These are phyloP conservation scores for Tarsius wallacei DNA, from an alignment of 2,797 vertebrate species.

Conservation along the genomic window DNA sequence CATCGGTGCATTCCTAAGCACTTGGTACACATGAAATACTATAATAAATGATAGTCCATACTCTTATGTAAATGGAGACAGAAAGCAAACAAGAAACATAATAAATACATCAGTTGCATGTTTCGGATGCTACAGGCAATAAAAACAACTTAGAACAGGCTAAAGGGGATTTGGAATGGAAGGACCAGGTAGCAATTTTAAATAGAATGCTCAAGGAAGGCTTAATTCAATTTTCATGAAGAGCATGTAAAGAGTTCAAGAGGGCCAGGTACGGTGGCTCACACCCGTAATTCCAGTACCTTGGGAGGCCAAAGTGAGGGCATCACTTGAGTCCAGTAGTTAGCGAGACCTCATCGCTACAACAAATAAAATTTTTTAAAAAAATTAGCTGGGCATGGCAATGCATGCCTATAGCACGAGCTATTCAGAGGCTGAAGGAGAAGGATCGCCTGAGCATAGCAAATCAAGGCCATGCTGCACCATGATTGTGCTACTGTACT, in stretches of 20 bases:
- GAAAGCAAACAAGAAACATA: neutral
- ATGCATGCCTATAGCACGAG: no score
- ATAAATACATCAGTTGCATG: neutral
- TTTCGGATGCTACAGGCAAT: neutral
- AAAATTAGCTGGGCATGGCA: no score
- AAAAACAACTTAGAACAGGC: neutral
- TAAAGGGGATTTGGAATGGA: neutral
- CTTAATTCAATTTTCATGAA: neutral
- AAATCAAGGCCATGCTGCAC: no score
- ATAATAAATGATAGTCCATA: constrained; percentile 18
- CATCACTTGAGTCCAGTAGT: no score
- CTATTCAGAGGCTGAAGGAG: no score
- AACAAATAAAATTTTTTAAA: no score
- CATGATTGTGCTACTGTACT: no score
- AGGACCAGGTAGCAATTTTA: neutral
- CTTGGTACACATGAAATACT: neutral
- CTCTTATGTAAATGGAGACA: neutral
- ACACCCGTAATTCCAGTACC: no score
- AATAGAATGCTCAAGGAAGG: neutral
- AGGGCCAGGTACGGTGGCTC: neutral
- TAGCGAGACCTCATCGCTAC: no score
- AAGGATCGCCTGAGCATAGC: no score
- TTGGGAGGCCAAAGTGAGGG: no score
- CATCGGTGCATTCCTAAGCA: neutral
- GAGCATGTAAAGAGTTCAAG: neutral